Evolutionary conservation across 2,113 vertebrate species (phyloP).

Genomic region (Rutilus rutilus): DNA sequence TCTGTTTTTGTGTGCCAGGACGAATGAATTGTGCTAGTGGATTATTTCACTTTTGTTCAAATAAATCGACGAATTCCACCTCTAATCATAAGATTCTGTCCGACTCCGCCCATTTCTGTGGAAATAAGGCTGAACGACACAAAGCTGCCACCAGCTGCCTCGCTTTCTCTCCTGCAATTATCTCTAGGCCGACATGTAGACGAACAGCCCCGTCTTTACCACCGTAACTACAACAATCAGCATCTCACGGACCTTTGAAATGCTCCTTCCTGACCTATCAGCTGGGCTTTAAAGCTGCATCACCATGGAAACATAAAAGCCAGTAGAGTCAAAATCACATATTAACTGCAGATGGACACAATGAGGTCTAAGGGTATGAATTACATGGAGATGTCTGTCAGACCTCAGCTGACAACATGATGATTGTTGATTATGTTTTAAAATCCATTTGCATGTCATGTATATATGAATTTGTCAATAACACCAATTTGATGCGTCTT

Average conservation of each 20-base stretch:
- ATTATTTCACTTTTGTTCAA: neutral
- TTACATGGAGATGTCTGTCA: conserved; percentile 28
- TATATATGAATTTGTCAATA: neutral
- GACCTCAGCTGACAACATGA: conserved; percentile 17
- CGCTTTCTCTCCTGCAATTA: conserved; percentile 24
- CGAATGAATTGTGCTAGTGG: neutral
- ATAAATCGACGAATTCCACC: neutral
- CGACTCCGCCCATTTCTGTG: neutral
- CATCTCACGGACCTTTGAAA: conserved; percentile 19
- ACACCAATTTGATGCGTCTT: no score
- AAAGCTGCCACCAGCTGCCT: conserved; percentile 30
- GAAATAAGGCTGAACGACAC: neutral
- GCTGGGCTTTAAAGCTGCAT: conserved; percentile 23
- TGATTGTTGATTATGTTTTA: neutral
- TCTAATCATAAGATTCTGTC: neutral
- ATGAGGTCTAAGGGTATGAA: conserved; percentile 46
- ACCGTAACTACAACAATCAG: conserved; percentile 33
- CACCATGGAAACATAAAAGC: conserved; percentile 42
- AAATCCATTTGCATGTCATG: neutral
- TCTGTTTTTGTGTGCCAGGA: neutral
- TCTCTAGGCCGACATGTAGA: neutral
- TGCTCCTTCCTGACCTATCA: conserved; percentile 38
- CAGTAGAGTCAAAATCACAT: conserved; percentile 31
- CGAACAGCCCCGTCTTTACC: conserved; percentile 13
- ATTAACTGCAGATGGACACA: conserved; percentile 44